Conservation (phyloP, 2,797 vertebrate genomes). For the Naso thynnoides region DNA sequence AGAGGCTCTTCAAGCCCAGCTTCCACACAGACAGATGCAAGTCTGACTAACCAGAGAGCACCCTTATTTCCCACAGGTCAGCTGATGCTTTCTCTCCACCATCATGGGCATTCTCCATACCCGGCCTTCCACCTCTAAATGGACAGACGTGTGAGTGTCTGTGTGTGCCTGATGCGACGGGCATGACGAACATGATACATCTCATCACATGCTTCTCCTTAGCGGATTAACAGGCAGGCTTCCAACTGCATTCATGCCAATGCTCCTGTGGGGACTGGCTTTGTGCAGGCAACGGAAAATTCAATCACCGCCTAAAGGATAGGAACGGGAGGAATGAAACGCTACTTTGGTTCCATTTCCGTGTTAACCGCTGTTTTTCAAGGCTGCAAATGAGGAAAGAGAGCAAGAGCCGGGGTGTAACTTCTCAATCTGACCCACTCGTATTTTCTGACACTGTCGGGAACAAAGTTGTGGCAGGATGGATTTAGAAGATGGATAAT, state of each 20-base stretch:
- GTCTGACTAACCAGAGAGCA: constrained; percentile 38
- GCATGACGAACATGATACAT: constrained; percentile 83
- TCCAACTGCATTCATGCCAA: constrained; percentile 73
- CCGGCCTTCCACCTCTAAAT: constrained; percentile 32
- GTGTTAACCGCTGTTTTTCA: constrained; percentile 76
- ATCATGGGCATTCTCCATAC: constrained; percentile 49
- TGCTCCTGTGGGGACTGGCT: constrained; percentile 78
- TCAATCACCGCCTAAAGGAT: constrained; percentile 85
- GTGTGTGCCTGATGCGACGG: constrained; percentile 72
- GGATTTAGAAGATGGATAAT: constrained; percentile 39
- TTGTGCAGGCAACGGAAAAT: constrained; percentile 84
- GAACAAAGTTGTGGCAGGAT: constrained; percentile 38
- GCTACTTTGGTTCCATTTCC: constrained; percentile 81
- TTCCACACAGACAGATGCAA: constrained; percentile 20
- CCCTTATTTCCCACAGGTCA: constrained; percentile 74
- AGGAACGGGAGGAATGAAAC: constrained; percentile 80
- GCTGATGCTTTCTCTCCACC: constrained; percentile 53
- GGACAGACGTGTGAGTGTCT: constrained; percentile 57
- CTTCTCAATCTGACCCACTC: constrained; percentile 57
- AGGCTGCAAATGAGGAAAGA: constrained; percentile 70
- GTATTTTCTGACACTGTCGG: constrained; percentile 37
- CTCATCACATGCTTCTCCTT: constrained; percentile 84
- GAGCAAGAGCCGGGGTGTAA: constrained; percentile 52
- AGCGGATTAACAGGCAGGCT: constrained; percentile 79
- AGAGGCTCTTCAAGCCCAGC: constrained; percentile 12